phyloP scores from a whole-genome alignment of 2,888 invertebrate species.

The Diploptera punctata region DNA sequence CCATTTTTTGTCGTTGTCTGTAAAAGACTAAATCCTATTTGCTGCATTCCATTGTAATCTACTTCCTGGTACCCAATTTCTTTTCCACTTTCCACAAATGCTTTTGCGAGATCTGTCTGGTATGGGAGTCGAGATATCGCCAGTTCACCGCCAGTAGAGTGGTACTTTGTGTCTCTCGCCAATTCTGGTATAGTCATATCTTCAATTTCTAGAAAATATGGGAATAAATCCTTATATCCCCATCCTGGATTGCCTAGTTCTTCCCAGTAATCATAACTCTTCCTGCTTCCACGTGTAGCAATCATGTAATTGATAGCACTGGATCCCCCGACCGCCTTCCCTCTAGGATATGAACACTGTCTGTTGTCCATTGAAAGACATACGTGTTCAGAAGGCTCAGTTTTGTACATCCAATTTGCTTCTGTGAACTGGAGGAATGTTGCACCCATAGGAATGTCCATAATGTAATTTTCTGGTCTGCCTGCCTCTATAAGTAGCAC shows the following conservation, averaged over 20 bases:
- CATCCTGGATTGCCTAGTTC: background rate
- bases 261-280: constrained; percentile 1
- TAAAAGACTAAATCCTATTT: constrained; percentile 53
- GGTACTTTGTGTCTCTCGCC: constrained; percentile 48
- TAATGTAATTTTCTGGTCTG: background rate
- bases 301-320: constrained; percentile 1
- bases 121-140: constrained; percentile 48
- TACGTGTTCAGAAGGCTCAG: background rate
- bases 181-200: constrained; percentile 47
- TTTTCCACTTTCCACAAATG: constrained; percentile 48
- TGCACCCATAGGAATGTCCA: constrained; percentile 14
- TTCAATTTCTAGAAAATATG: constrained; percentile 43
- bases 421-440: background rate
- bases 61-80: constrained; percentile 47
- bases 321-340: constrained; percentile 52
- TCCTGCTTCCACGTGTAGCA: background rate
- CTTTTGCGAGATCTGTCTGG: constrained; percentile 46
- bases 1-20: constrained; percentile 55
- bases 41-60: constrained; percentile 52
- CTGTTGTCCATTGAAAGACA: constrained; percentile 7
- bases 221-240: background rate
- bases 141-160: constrained; percentile 45
- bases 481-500: constrained; percentile 32
- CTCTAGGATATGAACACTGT: constrained; percentile 42
- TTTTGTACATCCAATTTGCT: constrained; percentile 22